Percentiles rank a stretch among this genome's conserved stretches.
These are phyloP conservation scores for Melipona bicolor DNA, from an alignment of 2,888 invertebrate genomes.

Conservation along the genomic window DNA sequence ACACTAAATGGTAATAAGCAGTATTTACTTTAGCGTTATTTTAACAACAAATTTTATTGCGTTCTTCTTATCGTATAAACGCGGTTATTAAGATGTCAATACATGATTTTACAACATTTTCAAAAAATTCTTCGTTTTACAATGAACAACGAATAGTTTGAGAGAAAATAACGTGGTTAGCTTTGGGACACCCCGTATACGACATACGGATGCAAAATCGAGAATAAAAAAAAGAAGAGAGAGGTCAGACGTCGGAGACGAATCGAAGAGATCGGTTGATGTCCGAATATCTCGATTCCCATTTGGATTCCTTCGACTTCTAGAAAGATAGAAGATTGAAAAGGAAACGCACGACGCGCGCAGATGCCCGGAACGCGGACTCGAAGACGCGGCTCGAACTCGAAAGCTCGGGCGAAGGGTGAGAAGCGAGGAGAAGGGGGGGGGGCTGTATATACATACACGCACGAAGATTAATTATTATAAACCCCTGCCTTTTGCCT, in stretches of 20 bases:
- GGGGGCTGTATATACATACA: conserved; percentile 66
- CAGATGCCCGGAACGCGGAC: conserved; percentile 45
- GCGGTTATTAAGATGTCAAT: no score
- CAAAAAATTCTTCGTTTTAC: no score
- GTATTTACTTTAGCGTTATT: no score
- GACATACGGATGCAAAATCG: no score
- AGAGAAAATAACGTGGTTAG: no score
- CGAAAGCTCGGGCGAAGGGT: background rate
- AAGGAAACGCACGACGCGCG: conserved; percentile 10
- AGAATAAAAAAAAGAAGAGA: background rate
- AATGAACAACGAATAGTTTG: no score
- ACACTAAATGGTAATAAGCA: no score
- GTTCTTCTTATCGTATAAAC: no score
- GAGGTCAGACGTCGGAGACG: no score
- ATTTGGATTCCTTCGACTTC: background rate
- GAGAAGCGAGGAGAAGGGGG: conserved; percentile 21
- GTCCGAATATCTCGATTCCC: background rate
- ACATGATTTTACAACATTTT: no score
- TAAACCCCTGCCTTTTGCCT: conserved; percentile 83
- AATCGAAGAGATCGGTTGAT: background rate
- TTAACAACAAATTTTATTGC: no score
- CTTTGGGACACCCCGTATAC: no score
- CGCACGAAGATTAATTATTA: conserved; percentile 83
- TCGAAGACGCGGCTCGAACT: background rate
- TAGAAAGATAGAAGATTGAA: background rate